Evolutionary conservation across 1,140 invertebrate species (phyloP).

Genomic region (Drusus annulatus): DNA sequence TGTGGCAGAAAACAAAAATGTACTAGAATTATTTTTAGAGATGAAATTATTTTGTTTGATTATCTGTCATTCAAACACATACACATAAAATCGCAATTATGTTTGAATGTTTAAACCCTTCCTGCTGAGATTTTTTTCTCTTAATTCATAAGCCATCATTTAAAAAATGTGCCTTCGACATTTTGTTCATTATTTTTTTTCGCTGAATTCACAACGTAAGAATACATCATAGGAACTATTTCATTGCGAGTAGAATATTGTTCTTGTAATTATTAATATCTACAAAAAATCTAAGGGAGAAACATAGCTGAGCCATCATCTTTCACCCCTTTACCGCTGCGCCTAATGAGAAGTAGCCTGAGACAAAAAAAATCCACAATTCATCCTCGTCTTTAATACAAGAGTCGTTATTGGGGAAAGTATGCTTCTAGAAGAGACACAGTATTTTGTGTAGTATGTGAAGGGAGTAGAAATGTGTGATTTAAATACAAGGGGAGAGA

Average conservation of each 20-base stretch:
- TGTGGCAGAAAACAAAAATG: no score
- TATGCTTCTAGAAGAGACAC: background rate
- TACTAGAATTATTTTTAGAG: no score
- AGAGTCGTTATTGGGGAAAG: constrained; percentile 24
- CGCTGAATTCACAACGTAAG: no score
- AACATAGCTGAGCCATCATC: constrained; percentile 35
- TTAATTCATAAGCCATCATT: no score
- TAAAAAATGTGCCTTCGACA: no score
- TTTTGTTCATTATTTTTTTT: no score
- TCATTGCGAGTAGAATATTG: background rate
- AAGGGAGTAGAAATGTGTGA: constrained; percentile 11
- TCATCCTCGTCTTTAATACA: constrained; percentile 42
- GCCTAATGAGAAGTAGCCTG: constrained; percentile 42
- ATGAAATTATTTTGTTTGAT: no score
- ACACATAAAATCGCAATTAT: no score
- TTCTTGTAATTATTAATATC: constrained; percentile 15
- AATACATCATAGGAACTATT: no score
- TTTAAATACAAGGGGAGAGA: background rate
- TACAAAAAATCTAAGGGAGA: constrained; percentile 14
- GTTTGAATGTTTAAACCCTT: no score
- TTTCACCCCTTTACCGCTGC: constrained; percentile 37
- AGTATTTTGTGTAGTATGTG: background rate
- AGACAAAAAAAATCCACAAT: constrained; percentile 44
- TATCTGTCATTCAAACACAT: no score
- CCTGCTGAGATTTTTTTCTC: no score